These are phyloP conservation scores for Idaea straminata DNA, from an alignment of 2,888 invertebrate species.

Conservation along the genomic window DNA sequence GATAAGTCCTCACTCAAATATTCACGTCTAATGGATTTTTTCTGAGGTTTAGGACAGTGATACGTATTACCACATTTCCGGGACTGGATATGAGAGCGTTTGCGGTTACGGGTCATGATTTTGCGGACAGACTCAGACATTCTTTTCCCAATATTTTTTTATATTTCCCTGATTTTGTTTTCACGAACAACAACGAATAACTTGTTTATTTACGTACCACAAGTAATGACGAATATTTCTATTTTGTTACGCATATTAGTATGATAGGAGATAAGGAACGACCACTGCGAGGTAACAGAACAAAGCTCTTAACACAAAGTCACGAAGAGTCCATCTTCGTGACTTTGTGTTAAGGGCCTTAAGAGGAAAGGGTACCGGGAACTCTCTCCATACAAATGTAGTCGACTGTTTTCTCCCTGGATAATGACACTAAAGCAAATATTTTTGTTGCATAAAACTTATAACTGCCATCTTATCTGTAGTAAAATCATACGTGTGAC, in stretches of 20 bases:
- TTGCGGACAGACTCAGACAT: background rate
- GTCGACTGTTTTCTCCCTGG: too few species aligned
- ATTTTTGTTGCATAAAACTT: too few species aligned
- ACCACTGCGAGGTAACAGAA: too few species aligned
- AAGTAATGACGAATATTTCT: background rate
- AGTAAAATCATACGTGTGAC: slow-evolving; percentile 15
- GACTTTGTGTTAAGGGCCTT: too few species aligned
- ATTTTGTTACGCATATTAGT: too few species aligned
- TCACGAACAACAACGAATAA: background rate
- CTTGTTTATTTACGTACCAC: background rate
- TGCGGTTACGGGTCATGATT: background rate
- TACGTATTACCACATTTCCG: background rate
- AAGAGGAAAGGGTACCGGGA: too few species aligned
- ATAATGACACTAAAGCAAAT: too few species aligned
- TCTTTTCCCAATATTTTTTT: background rate
- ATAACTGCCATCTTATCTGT: background rate
- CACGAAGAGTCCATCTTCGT: too few species aligned
- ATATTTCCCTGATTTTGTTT: background rate
- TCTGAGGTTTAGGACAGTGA: background rate
- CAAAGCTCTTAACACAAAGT: too few species aligned
- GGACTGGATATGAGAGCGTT: background rate
- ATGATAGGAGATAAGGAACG: too few species aligned
- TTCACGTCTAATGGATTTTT: background rate
- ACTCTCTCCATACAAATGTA: too few species aligned
- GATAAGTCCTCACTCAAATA: background rate